Evolutionary conservation across 2,888 invertebrate species (phyloP).

Genomic region (Itoplectis maculator): DNA sequence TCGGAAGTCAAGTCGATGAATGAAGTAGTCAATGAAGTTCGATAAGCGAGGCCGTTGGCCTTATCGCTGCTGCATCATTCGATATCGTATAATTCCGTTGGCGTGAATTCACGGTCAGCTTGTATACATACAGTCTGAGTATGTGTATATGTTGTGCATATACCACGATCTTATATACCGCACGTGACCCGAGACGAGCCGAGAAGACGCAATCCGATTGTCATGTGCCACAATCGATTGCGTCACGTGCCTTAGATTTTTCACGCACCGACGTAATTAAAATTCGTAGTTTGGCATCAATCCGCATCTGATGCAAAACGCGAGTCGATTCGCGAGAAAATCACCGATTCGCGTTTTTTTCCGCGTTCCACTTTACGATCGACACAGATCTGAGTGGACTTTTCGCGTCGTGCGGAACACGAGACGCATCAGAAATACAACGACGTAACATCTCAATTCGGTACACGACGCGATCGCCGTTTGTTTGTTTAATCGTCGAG

Average conservation of each 20-base stretch:
- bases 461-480: conserved; percentile 4
- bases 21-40: conserved; percentile 30
- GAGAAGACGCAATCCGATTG: background rate
- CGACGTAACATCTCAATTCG: conserved; percentile 25
- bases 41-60: conserved; percentile 27
- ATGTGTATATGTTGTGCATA: background rate
- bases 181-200: background rate
- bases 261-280: conserved; percentile 38
- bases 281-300: conserved; percentile 71
- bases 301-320: conserved; percentile 49
- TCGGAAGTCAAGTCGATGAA: background rate
- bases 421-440: background rate
- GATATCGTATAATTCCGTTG: conserved; percentile 53
- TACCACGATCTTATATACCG: background rate
- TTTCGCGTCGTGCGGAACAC: background rate
- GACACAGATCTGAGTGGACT: background rate
- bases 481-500: conserved; percentile 50
- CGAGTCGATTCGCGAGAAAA: conserved; percentile 34
- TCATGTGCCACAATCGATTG: background rate
- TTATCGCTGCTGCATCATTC: conserved; percentile 32
- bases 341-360: background rate
- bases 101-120: conserved; percentile 35
- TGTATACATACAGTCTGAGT: background rate
- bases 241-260: conserved; percentile 2
- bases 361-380: background rate